Evolutionary conservation across 37 sponge, comb jelly and placozoan genomes (phyloP), one percentile per base, ranked within the genome.

Genomic region (Aplysina aerophoba): DNA sequence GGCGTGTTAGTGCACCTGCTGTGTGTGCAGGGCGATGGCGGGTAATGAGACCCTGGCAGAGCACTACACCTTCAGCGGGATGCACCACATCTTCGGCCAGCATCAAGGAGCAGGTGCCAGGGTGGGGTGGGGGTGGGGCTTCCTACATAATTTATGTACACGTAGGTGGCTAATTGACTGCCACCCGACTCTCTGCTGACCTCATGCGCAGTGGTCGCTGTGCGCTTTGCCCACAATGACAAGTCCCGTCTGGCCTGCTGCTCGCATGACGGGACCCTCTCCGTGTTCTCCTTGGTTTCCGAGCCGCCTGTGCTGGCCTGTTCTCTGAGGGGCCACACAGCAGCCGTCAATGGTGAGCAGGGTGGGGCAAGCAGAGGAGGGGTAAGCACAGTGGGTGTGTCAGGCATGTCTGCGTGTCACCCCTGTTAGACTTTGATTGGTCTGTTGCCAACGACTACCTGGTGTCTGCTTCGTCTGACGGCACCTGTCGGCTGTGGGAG

Each of bases 31-130:
- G 25, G 92, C 91, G 16, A 85, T 96, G 90, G 95, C 92, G 13
- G 96, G 96, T 20, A 87, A 94, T 36, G 67, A 80, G 0, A 89
- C 79, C 2, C 65, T 96, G 8, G 59, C 85, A 28, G 94, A 96
- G 83, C 84, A 94, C 79, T 96, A 96, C 75, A 89, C 84, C 30
- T 96, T 96, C 86, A 85, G 89, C 89, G 92, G 94, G 2, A 93
- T 96, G 94, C 86, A 96, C 16, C 91, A 96, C 55, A 89, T 96
- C 55, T 96, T 96, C 87, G 94, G 91, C 69, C 83, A 84, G 35
- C 96, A 96, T 56, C 81, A n/a, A 62, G 90, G 65, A 21, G 85
- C 91, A 67, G 84, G 94, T 91, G 55, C 73, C 88, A 21, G 14
- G 50, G 21, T 80, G 61, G 12, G 34, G 22, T 67, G 8, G 60